These are phyloP conservation scores for Peucedramus taeniatus DNA, from an alignment of 2,113 vertebrate genomes.

Conservation along the genomic window DNA sequence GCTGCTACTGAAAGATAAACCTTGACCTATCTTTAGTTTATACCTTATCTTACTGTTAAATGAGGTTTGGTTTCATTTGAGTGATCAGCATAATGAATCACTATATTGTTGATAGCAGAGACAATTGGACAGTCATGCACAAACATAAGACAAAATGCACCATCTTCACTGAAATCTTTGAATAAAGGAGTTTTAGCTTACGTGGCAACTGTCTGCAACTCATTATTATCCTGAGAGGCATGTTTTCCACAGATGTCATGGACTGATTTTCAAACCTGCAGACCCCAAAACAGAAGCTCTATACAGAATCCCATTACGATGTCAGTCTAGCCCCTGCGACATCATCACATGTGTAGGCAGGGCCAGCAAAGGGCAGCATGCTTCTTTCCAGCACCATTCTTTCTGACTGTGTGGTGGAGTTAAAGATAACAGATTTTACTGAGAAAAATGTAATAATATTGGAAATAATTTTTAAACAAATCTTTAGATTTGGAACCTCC, in stretches of 20 bases:
- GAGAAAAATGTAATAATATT: not conserved
- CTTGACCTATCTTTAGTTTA: slow-evolving; percentile 5
- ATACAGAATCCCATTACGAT: not conserved
- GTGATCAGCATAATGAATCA: not conserved
- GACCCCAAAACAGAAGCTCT: not conserved
- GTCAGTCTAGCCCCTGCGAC: not conserved
- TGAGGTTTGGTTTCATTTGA: not conserved
- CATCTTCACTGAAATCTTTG: not conserved
- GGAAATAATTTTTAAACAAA: not conserved
- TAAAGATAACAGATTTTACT: not conserved
- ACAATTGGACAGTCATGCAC: not conserved
- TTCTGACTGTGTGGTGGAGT: not conserved
- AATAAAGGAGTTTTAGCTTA: not conserved
- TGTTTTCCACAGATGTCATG: not conserved
- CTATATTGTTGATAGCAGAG: not conserved
- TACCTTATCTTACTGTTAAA: not conserved
- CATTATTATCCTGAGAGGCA: not conserved
- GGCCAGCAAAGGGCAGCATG: not conserved
- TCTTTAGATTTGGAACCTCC: not conserved
- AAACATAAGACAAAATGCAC: not conserved
- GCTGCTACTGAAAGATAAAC: slow-evolving; percentile 25
- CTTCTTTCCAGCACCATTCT: not conserved
- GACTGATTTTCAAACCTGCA: not conserved
- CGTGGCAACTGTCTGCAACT: not conserved
- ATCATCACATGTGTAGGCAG: not conserved